Base-by-base conservation (phyloP, 1,140 invertebrate species). In the Theocolax elegans region DNA sequence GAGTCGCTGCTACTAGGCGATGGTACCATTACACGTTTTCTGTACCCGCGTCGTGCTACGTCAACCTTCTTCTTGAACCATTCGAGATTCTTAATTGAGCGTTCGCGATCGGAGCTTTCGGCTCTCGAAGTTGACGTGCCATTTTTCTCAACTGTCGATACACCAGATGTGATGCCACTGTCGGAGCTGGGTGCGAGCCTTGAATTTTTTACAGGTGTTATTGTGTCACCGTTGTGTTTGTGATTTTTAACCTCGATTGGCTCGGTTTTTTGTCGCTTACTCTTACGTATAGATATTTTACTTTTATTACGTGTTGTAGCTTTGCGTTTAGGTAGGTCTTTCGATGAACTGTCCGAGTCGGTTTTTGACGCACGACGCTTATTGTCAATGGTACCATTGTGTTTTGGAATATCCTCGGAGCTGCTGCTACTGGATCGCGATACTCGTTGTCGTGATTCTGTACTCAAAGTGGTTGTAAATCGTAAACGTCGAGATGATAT, bases 81-180 rank as follows among this genome's bases (percentile, higher is more conserved):
- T 54, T 83, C 77, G 15, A 82, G 42, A 72, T 68, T 80, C 60
- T 76, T 78, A 7, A 76, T 27, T 31, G 73, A 76, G 7, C 74
- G 74, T n/a, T 83, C 82, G 7, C 76, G 72, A 44, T 84, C 83
- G 0, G 81, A 79, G 21, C 76, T 82, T 9, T 79, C 79, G 13
- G 66, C 73, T 7, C 75, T 68, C 9, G 31, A 40, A 15, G 70
- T 27, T 15, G 72, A 72, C 6, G 58, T 62, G 40, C 62, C 64
- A 54, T 54, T 77, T 44, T 81, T 85, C 23, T 83, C 81, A 0
- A 53, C 58, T 0, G 81, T 82, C 3, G 83, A 84, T 2, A 82
- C 48, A 6, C 77, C 78, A 8, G 82, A 84, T 0, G 76, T 79
- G 29, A 85, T 80, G 17, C 81, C 83, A 46, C 81, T 84, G 31